Percentiles rank a stretch among this genome's conserved stretches.
phyloP scores from a whole-genome alignment of 2,797 vertebrate species.

The Cryptoprocta ferox region DNA sequence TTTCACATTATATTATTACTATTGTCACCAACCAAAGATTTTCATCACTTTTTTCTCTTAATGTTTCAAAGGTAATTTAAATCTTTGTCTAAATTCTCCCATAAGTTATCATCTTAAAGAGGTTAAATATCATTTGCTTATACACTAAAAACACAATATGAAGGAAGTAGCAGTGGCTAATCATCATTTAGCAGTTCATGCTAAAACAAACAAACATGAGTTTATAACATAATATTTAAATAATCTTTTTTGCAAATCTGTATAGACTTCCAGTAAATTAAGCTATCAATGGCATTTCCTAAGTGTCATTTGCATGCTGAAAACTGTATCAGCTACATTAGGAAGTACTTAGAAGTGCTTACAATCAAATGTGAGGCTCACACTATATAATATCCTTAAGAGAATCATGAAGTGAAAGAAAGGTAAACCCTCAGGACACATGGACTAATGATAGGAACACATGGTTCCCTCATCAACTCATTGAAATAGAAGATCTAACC shows the following conservation, averaged over 20 bases:
- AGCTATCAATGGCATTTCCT: not conserved
- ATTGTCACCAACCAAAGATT: constrained; percentile 41
- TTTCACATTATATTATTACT: constrained; percentile 42
- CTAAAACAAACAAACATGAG: constrained; percentile 14
- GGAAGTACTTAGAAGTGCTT: not conserved
- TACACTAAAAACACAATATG: not conserved
- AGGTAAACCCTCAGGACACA: not conserved
- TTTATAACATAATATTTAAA: constrained; percentile 11
- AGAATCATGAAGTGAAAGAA: constrained; percentile 52
- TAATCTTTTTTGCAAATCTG: constrained; percentile 35
- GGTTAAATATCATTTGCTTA: not conserved
- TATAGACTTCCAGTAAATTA: constrained; percentile 13
- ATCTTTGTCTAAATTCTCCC: constrained; percentile 9
- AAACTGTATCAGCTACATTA: not conserved
- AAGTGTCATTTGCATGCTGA: not conserved
- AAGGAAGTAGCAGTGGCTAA: not conserved
- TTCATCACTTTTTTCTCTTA: constrained; percentile 34
- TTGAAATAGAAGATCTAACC: constrained; percentile 1
- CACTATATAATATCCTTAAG: not conserved
- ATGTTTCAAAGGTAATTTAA: constrained; percentile 57
- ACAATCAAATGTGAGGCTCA: not conserved
- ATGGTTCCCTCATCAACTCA: constrained; percentile 7
- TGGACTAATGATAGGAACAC: not conserved
- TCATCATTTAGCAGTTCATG: constrained; percentile 6
- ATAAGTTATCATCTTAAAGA: not conserved